Conservation (phyloP, 1,140 invertebrate genomes). For the Cyphomyrmex costatus region DNA sequence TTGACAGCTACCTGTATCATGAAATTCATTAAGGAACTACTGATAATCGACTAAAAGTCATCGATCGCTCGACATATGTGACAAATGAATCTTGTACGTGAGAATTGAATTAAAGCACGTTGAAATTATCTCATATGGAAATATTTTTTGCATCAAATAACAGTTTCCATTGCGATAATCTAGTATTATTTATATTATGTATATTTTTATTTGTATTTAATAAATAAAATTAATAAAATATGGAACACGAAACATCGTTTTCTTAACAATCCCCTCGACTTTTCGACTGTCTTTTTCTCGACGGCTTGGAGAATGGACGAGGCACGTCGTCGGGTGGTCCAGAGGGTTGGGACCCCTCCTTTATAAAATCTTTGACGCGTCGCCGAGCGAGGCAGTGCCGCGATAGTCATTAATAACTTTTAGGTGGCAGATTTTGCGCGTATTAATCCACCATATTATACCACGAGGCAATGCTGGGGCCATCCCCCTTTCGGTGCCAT, state of each 20-base stretch:
- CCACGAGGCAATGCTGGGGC: constrained; percentile 76
- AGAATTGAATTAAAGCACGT: constrained; percentile 2
- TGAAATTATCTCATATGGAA: not conserved
- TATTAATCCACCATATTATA: constrained; percentile 87
- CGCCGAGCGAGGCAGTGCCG: constrained; percentile 74
- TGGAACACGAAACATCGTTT: not conserved
- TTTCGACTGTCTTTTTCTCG: constrained; percentile 66
- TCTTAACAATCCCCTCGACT: constrained; percentile 46
- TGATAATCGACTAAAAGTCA: constrained; percentile 33
- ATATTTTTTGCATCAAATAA: constrained; percentile 3
- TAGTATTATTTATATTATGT: not conserved
- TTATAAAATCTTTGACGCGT: constrained; percentile 86
- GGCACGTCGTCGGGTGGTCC: constrained; percentile 57
- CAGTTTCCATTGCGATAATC: not conserved
- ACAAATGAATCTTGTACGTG: not conserved
- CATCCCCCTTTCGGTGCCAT: constrained; percentile 69
- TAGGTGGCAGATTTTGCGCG: constrained; percentile 86
- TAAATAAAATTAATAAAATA: constrained; percentile 21
- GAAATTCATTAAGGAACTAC: constrained; percentile 30
- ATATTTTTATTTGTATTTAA: not conserved
- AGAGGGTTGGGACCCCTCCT: constrained; percentile 75
- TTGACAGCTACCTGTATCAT: constrained; percentile 40
- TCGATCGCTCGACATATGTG: constrained; percentile 9
- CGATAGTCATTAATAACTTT: constrained; percentile 87
- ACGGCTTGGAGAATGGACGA: constrained; percentile 63